phyloP scores from a whole-genome alignment of 2,797 vertebrate genomes.

The Hozukius guyotensis region DNA sequence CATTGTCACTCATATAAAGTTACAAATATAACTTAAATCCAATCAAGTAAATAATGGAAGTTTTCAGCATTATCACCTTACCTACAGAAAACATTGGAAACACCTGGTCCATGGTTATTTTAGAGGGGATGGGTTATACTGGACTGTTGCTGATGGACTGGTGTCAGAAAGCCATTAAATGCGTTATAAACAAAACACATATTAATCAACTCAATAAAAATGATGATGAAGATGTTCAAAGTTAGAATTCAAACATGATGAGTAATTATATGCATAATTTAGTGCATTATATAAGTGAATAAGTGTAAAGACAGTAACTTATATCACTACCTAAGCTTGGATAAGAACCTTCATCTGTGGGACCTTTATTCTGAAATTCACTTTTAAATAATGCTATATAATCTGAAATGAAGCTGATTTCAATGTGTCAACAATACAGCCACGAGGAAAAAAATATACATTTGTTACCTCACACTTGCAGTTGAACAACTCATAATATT shows the following conservation, averaged over 20 bases:
- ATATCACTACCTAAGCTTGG: background rate
- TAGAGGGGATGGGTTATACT: background rate
- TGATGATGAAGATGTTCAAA: background rate
- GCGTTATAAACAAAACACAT: background rate
- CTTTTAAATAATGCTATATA: background rate
- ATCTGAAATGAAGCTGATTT: background rate
- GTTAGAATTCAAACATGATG: background rate
- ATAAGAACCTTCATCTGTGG: background rate
- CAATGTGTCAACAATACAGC: background rate
- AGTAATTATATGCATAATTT: background rate
- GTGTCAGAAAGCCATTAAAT: background rate
- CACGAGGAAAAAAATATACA: background rate
- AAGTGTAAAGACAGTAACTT: background rate
- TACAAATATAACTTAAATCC: background rate
- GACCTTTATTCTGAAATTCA: slow-evolving; percentile 7
- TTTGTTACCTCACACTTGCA: background rate
- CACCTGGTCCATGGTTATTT: background rate
- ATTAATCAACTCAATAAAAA: background rate
- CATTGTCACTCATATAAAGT: background rate
- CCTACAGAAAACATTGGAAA: background rate
- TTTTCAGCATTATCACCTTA: background rate
- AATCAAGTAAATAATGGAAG: background rate
- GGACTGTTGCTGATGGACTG: background rate
- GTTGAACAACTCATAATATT: background rate
- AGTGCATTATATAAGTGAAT: background rate